phyloP scores from a whole-genome alignment of 2,113 vertebrate genomes.

The Chrysemys picta region DNA sequence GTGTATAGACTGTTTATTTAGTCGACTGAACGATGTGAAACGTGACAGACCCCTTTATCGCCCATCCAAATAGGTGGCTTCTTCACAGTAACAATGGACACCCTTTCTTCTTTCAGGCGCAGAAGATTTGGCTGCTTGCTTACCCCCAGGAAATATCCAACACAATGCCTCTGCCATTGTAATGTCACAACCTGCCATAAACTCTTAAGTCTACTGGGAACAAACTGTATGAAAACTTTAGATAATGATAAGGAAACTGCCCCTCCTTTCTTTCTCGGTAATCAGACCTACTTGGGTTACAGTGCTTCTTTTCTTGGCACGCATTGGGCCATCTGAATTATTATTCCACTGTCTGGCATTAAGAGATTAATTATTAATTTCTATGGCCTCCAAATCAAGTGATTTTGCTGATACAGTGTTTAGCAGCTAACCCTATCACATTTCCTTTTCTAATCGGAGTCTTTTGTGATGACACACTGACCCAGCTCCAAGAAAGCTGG shows the following conservation, averaged over 20 bases:
- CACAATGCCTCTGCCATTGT: accelerated
- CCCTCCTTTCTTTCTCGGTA: not conserved
- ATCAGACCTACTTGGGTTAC: not conserved
- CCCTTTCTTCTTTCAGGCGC: accelerated
- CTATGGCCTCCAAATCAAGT: not conserved
- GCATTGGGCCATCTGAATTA: not conserved
- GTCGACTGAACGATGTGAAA: accelerated
- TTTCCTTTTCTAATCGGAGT: not conserved
- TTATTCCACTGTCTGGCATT: constrained; percentile 5
- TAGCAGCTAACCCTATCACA: not conserved
- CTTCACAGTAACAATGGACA: accelerated
- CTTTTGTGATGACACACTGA: not conserved
- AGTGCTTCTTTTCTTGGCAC: constrained; percentile 48
- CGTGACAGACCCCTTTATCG: not conserved
- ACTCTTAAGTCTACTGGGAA: not conserved
- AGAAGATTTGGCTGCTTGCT: not conserved
- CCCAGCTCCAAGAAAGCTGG: not conserved
- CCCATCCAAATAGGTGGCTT: not conserved
- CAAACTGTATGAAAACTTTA: not conserved
- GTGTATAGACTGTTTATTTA: accelerated
- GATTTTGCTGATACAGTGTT: constrained; percentile 20
- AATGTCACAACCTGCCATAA: not conserved
- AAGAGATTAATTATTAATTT: constrained; percentile 56
- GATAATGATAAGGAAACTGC: not conserved
- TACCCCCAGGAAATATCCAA: not conserved